phyloP scores from a whole-genome alignment of 2,113 vertebrate genomes.

The Daubentonia madagascariensis region DNA sequence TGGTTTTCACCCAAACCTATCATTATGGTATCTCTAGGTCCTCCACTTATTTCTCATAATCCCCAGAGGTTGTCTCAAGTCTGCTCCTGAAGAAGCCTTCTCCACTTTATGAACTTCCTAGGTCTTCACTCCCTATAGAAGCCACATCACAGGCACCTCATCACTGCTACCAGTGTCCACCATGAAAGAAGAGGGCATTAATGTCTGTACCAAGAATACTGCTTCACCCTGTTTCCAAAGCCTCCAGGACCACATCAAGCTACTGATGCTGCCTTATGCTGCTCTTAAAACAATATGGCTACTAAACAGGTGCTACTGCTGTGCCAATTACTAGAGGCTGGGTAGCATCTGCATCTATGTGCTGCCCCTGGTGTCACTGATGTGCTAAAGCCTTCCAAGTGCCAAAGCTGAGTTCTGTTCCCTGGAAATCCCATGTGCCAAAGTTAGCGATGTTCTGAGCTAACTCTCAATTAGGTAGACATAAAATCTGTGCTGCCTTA shows the following conservation, averaged over 20 bases:
- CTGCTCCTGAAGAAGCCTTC: not conserved
- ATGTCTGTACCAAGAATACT: not conserved
- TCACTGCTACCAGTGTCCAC: not conserved
- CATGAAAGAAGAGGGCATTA: not conserved
- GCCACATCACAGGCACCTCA: not conserved
- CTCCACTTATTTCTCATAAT: not conserved
- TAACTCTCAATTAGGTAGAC: constrained; percentile 33
- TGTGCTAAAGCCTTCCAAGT: not conserved
- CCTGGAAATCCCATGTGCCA: not conserved
- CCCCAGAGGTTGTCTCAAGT: not conserved
- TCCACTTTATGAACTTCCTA: not conserved
- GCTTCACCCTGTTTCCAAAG: not conserved
- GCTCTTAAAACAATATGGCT: constrained; percentile 16
- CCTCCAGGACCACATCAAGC: not conserved
- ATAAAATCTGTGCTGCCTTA: not conserved
- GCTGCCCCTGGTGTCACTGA: not conserved
- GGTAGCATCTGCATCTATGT: not conserved
- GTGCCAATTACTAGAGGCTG: not conserved
- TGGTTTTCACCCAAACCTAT: not conserved
- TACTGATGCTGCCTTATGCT: not conserved
- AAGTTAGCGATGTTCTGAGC: not conserved
- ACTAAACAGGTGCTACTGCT: constrained; percentile 3
- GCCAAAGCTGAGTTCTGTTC: constrained; percentile 5
- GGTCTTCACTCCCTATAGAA: not conserved
- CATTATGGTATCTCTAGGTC: not conserved